phyloP scores from a whole-genome alignment of 2,888 invertebrate genomes.

The Cremastobaeus sp. region DNA sequence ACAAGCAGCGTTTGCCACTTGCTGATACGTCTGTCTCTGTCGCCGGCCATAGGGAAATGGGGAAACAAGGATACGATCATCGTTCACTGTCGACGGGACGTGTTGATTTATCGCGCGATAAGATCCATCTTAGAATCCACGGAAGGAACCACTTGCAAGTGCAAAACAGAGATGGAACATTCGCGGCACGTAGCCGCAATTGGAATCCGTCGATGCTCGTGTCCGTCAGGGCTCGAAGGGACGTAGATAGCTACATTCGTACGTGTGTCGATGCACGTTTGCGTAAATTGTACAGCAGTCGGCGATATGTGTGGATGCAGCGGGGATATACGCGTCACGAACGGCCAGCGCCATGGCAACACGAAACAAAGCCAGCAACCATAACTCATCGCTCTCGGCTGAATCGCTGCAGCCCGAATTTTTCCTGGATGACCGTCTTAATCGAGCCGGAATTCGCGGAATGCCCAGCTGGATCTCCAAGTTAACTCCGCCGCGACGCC shows the following conservation, averaged over 20 bases:
- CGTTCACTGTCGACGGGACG: constrained; percentile 60
- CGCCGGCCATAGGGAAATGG: constrained; percentile 32
- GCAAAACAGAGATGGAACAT: constrained; percentile 38
- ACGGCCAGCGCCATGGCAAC: constrained; percentile 61
- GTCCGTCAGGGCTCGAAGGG: constrained; percentile 8
- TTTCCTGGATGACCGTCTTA: constrained; percentile 34
- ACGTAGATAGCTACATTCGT: constrained; percentile 10
- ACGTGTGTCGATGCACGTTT: constrained; percentile 51
- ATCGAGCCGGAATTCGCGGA: constrained; percentile 41
- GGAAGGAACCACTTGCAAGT: constrained; percentile 21
- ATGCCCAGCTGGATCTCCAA: constrained; percentile 21
- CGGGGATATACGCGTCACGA: constrained; percentile 60
- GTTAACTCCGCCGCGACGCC: constrained; percentile 11
- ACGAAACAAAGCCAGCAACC: constrained; percentile 64
- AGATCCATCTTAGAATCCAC: constrained; percentile 33
- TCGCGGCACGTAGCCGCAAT: constrained; percentile 51
- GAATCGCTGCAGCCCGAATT: constrained; percentile 47
- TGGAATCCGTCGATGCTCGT: constrained; percentile 39
- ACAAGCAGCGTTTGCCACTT: constrained; percentile 10
- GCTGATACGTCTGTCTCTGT: constrained; percentile 18
- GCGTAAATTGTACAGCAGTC: constrained; percentile 52
- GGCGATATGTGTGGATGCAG: constrained; percentile 64
- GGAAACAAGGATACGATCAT: constrained; percentile 60
- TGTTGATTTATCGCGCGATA: constrained; percentile 40
- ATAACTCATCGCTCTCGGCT: constrained; percentile 65